phyloP scores from a whole-genome alignment of 2,113 vertebrate species.

The Noturus placidus region DNA sequence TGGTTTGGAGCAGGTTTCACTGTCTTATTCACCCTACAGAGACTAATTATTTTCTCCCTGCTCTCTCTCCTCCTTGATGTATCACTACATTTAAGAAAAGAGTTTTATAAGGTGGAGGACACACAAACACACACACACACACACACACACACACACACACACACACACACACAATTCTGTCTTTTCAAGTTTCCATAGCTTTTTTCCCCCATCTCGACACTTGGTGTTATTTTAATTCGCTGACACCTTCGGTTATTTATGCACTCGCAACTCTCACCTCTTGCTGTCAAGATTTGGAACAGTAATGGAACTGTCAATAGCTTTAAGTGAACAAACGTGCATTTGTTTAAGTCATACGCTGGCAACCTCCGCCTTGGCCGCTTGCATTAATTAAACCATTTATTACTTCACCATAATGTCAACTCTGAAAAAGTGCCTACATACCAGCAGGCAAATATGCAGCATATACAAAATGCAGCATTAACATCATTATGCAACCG shows the following conservation, averaged over 20 bases:
- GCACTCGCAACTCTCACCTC: constrained; percentile 32
- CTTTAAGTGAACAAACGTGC: constrained; percentile 41
- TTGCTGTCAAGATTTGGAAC: constrained; percentile 29
- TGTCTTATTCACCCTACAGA: constrained; percentile 58
- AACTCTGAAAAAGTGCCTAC: background rate
- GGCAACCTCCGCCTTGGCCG: constrained; percentile 15
- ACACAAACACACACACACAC: background rate
- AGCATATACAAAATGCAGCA: background rate
- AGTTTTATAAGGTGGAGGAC: constrained; percentile 39
- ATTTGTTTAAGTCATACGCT: constrained; percentile 23
- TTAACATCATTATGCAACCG: constrained; percentile 1
- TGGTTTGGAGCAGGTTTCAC: constrained; percentile 24
- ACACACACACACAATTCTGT: constrained; percentile 12
- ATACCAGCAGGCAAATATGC: background rate
- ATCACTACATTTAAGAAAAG: constrained; percentile 58
- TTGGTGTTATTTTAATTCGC: constrained; percentile 42
- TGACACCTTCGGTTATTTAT: constrained; percentile 57
- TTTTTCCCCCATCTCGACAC: background rate
- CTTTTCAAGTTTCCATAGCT: constrained; percentile 34
- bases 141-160: constrained; percentile 5
- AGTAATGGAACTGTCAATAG: constrained; percentile 31
- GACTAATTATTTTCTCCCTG: constrained; percentile 72
- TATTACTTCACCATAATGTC: constrained; percentile 7
- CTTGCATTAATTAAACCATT: constrained; percentile 23
- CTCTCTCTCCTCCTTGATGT: constrained; percentile 46